Conservation (phyloP, 2,113 vertebrate species). For the Halichoerus grypus region DNA sequence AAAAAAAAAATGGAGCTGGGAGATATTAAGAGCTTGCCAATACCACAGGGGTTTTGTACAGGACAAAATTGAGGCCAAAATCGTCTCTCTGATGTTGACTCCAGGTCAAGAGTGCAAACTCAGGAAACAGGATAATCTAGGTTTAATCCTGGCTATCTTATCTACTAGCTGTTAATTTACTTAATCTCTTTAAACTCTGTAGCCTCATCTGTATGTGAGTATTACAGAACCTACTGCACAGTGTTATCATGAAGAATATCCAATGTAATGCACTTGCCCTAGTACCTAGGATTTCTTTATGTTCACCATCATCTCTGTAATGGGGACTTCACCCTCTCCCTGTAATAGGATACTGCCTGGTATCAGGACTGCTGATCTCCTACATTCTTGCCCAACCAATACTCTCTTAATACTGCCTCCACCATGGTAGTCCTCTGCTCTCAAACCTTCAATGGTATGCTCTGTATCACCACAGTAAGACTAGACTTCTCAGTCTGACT, state of each 20-base stretch:
- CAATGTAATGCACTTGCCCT: neutral
- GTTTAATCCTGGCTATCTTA: neutral
- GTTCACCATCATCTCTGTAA: neutral
- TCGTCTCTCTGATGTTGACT: neutral
- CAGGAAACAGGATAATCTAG: neutral
- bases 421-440: neutral
- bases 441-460: neutral
- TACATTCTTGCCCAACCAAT: neutral
- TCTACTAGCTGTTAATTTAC: neutral
- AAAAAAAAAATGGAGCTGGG: neutral
- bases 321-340: neutral
- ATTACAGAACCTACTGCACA: neutral
- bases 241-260: neutral
- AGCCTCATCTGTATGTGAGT: neutral
- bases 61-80: neutral
- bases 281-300: neutral
- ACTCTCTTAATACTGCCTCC: neutral
- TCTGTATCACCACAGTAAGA: neutral
- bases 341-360: neutral
- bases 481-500: neutral
- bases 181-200: neutral
- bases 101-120: neutral
- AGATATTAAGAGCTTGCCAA: neutral
- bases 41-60: neutral
- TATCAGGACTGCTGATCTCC: neutral